A percentile compares a stretch with the other conserved stretches of the same genome.
Evolutionary conservation across 2,888 invertebrate genomes (phyloP).

Genomic region (Bellardia bayeri): DNA sequence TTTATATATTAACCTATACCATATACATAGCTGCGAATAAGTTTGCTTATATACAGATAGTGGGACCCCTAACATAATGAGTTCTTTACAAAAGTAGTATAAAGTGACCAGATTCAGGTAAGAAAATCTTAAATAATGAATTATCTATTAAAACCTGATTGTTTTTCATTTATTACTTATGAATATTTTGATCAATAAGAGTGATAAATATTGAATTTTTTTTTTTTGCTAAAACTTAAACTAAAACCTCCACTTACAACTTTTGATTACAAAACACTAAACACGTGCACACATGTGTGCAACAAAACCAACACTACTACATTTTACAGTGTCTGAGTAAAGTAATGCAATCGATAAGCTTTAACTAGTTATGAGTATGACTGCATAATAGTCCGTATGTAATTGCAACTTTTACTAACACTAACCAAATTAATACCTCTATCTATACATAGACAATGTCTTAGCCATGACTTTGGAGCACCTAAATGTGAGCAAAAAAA

Average conservation of each 20-base stretch:
- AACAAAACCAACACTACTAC: conserved; percentile 13
- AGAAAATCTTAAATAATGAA: conserved; percentile 44
- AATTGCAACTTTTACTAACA: conserved; percentile 14
- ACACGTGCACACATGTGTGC: too few species aligned
- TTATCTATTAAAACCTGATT: conserved; percentile 50
- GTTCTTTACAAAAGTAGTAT: conserved; percentile 47
- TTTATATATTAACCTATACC: not conserved
- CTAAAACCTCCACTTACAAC: conserved; percentile 13
- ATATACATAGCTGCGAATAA: not conserved
- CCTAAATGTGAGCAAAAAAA: conserved; percentile 1
- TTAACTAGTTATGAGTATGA: conserved; percentile 59
- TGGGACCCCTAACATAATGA: conserved; percentile 41
- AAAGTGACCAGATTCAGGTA: conserved; percentile 57
- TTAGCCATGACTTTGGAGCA: conserved; percentile 68
- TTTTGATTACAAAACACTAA: conserved; percentile 11
- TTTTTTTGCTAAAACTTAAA: conserved; percentile 5
- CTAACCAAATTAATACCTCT: conserved; percentile 3
- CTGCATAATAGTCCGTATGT: not conserved
- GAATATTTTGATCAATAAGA: conserved; percentile 44
- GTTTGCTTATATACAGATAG: not conserved
- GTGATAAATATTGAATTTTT: conserved; percentile 41
- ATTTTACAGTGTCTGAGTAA: conserved; percentile 16
- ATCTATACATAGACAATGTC: not conserved
- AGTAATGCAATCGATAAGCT: conserved; percentile 51
- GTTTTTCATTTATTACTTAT: conserved; percentile 43